These are phyloP conservation scores for Bothrops jararaca DNA, from an alignment of 2,113 vertebrate species.

Conservation along the genomic window DNA sequence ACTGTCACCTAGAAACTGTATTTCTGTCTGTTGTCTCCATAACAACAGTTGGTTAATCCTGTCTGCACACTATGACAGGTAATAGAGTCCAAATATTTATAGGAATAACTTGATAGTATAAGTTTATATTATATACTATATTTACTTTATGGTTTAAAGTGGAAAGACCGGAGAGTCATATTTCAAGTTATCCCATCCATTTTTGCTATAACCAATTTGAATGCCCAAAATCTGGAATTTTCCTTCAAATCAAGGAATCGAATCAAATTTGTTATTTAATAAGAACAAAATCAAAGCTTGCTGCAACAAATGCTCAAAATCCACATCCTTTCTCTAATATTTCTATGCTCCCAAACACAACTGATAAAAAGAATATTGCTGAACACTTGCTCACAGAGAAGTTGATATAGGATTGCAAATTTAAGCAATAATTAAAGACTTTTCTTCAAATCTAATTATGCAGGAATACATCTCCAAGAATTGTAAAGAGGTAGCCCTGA, in stretches of 20 bases:
- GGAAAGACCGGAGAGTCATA: not conserved
- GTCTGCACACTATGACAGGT: not conserved
- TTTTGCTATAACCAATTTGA: not conserved
- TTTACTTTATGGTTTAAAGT: not conserved
- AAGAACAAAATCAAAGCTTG: not conserved
- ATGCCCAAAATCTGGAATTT: not conserved
- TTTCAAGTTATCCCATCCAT: not conserved
- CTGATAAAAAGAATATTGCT: not conserved
- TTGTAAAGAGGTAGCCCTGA: not conserved
- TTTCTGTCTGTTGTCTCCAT: not conserved
- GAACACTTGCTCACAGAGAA: not conserved
- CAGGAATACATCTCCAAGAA: not conserved
- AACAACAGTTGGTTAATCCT: not conserved
- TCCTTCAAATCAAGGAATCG: not conserved
- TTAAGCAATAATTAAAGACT: not conserved
- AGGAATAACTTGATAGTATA: not conserved
- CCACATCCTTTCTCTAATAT: not conserved
- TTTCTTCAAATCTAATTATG: not conserved
- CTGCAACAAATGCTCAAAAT: not conserved
- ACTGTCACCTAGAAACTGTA: not conserved
- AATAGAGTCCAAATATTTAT: not conserved
- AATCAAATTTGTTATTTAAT: not conserved
- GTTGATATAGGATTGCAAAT: not conserved
- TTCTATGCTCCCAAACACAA: not conserved
- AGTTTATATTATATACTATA: not conserved